Evolutionary conservation across 2,113 vertebrate species (phyloP).

Genomic region (Euleptes europaea): DNA sequence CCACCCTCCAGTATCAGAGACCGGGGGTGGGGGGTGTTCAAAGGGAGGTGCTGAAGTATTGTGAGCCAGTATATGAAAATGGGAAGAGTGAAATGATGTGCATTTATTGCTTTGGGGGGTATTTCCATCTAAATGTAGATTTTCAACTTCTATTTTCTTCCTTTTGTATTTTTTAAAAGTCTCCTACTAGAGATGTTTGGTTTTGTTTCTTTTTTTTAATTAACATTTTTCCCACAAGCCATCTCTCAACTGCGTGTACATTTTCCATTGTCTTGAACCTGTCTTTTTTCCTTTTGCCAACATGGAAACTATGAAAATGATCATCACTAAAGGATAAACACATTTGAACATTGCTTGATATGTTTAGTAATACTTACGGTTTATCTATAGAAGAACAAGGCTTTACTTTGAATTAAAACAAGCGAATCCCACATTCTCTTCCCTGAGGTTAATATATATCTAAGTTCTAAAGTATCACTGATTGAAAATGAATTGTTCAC

Average conservation of each 20-base stretch:
- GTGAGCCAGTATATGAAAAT: constrained; percentile 10
- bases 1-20: neutral
- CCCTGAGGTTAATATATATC: neutral
- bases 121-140: constrained; percentile 64
- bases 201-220: constrained; percentile 27
- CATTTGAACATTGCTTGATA: constrained; percentile 27
- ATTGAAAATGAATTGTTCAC: constrained; percentile 7
- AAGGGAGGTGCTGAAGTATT: neutral
- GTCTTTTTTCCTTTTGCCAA: constrained; percentile 21
- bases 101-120: constrained; percentile 1
- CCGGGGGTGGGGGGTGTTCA: neutral
- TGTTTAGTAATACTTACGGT: constrained; percentile 1
- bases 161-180: constrained; percentile 17
- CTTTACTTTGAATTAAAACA: constrained; percentile 2
- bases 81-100: constrained; percentile 27
- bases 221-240: constrained; percentile 30
- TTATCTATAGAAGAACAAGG: constrained; percentile 16
- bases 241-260: constrained; percentile 33
- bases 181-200: constrained; percentile 14
- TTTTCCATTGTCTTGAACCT: constrained; percentile 5
- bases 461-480: neutral
- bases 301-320: constrained; percentile 22
- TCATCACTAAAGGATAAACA: constrained; percentile 17
- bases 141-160: constrained; percentile 46
- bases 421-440: constrained; percentile 7